Evolutionary conservation across 2,888 invertebrate genomes (phyloP).

Genomic region (Podabrus alpinus): DNA sequence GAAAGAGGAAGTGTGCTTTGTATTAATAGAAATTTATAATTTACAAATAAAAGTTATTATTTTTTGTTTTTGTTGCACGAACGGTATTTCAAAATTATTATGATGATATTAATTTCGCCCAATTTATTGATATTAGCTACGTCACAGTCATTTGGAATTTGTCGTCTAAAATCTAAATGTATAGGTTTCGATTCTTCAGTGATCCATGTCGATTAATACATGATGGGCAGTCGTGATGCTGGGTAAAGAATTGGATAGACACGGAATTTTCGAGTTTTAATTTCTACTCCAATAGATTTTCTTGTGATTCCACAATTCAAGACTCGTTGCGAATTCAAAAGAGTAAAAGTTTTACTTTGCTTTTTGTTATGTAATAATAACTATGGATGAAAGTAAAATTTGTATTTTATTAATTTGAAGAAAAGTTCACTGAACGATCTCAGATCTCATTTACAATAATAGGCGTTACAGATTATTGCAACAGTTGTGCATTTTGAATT

Average conservation of each 20-base stretch:
- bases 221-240: too few relatives aligned
- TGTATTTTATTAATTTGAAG: not conserved
- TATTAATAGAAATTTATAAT: slow-evolving; percentile 3
- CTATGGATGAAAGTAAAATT: not conserved
- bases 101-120: not conserved
- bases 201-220: too few relatives aligned
- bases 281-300: too few relatives aligned
- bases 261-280: too few relatives aligned
- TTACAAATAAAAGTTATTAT: not conserved
- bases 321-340: too few relatives aligned
- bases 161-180: too few relatives aligned
- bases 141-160: too few relatives aligned
- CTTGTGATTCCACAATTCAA: too few relatives aligned
- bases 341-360: not conserved
- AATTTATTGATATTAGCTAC: not conserved
- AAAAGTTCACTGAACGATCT: not conserved
- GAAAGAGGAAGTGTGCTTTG: slow-evolving; percentile 8
- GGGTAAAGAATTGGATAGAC: too few relatives aligned
- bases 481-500: not conserved
- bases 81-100: not conserved
- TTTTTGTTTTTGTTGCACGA: not conserved
- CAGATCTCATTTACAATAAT: too few relatives aligned
- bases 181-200: too few relatives aligned
- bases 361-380: not conserved
- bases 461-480: not conserved